phyloP scores from a whole-genome alignment of 2,113 vertebrate genomes.

The Microtus pennsylvanicus region DNA sequence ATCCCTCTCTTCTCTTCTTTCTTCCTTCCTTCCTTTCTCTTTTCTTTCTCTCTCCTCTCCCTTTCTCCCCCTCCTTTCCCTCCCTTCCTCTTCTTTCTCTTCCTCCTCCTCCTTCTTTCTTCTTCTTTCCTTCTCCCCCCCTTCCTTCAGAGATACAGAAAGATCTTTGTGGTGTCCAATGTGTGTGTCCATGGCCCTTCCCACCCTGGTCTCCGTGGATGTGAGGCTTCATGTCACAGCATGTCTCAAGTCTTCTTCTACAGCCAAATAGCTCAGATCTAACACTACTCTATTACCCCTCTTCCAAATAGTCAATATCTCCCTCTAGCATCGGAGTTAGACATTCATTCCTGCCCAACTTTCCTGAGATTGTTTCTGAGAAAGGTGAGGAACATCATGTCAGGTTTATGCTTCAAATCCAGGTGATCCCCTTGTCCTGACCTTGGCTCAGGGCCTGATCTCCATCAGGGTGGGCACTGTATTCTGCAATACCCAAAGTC shows the following conservation, averaged over 20 bases:
- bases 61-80: not conserved
- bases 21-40: fast-evolving
- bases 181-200: not conserved
- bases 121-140: no score
- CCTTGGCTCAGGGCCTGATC: no score
- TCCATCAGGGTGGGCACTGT: no score
- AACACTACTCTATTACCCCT: no score
- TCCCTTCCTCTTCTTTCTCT: no score
- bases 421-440: fast-evolving
- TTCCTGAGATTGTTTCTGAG: not conserved
- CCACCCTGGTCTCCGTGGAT: fast-evolving
- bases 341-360: fast-evolving
- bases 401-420: not conserved
- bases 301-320: not conserved
- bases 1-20: fast-evolving
- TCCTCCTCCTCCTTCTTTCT: not conserved
- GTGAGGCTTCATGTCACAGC: no score
- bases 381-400: not conserved
- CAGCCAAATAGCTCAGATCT: not conserved
- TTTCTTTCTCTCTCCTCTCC: fast-evolving
- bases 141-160: not conserved
- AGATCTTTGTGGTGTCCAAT: not conserved
- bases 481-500: not conserved
- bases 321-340: no score
- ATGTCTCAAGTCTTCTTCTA: not conserved